Conservation (phyloP, 2,797 vertebrate genomes). For the Paguma larvata region DNA sequence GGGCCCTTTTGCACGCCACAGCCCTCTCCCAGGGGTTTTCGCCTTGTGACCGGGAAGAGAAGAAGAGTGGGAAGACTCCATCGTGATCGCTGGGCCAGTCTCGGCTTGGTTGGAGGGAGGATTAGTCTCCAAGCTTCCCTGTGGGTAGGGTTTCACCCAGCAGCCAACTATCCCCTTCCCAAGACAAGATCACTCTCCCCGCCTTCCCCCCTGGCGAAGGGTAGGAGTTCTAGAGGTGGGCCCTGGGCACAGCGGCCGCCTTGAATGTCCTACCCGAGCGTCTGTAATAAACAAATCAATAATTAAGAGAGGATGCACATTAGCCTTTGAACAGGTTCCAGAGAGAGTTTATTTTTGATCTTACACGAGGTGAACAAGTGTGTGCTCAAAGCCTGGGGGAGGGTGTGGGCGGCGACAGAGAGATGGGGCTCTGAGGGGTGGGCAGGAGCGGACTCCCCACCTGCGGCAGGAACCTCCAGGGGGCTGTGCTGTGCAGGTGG, state of each 20-base stretch:
- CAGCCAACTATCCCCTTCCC: neutral
- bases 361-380: slow-evolving; percentile 69
- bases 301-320: slow-evolving; percentile 87
- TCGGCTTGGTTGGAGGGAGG: too few species aligned
- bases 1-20: neutral
- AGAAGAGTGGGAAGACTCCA: too few species aligned
- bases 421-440: accelerated
- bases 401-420: neutral
- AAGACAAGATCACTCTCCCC: accelerated
- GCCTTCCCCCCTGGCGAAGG: neutral
- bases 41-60: neutral
- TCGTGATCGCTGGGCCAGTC: neutral
- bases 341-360: slow-evolving; percentile 82
- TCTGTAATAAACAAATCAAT: slow-evolving; percentile 89
- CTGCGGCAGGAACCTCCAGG: neutral
- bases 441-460: accelerated
- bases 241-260: slow-evolving; percentile 68
- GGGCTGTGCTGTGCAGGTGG: neutral
- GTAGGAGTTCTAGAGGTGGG: slow-evolving; percentile 39
- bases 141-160: neutral
- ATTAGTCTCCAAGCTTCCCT: neutral
- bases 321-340: slow-evolving; percentile 88
- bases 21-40: accelerated
- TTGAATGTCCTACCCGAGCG: slow-evolving; percentile 80
- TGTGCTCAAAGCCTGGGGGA: neutral